Percentiles rank a stretch among this genome's conserved stretches.
Evolutionary conservation across 2,113 vertebrate species (phyloP).

Genomic region (Ophiodon elongatus): DNA sequence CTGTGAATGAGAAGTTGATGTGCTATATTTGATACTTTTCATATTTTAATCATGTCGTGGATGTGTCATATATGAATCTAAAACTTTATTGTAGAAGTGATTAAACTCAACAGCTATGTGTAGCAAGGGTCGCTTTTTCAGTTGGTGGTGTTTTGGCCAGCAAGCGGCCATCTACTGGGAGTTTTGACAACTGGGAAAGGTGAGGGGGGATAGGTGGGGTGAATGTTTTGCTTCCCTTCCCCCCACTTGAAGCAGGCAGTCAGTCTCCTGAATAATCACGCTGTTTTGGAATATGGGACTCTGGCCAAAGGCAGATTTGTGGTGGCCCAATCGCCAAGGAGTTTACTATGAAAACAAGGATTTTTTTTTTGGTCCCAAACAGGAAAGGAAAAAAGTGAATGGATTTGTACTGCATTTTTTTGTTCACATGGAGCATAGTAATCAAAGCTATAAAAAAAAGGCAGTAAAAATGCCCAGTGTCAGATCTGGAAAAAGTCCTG

Average conservation of each 20-base stretch:
- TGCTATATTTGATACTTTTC: background rate
- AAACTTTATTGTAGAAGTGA: background rate
- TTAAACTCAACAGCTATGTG: background rate
- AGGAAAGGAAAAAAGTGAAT: slow-evolving; percentile 2
- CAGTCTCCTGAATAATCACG: slow-evolving; percentile 59
- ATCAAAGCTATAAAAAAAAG: slow-evolving; percentile 13
- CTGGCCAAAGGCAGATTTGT: slow-evolving; percentile 55
- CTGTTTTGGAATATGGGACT: slow-evolving; percentile 68
- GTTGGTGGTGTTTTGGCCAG: slow-evolving; percentile 1
- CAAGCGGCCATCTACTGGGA: slow-evolving; percentile 15
- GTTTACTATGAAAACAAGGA: slow-evolving; percentile 16
- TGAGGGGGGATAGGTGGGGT: slow-evolving; percentile 19
- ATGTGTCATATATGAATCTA: background rate
- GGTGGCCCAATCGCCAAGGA: slow-evolving; percentile 10
- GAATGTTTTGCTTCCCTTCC: slow-evolving; percentile 63
- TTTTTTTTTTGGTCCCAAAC: slow-evolving; percentile 7
- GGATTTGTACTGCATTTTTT: slow-evolving; percentile 14
- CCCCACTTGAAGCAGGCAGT: slow-evolving; percentile 34
- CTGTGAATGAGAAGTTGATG: background rate
- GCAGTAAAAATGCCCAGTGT: background rate
- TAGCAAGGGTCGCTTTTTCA: background rate
- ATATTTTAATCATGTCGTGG: background rate
- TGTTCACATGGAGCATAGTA: background rate
- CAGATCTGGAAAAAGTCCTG: background rate
- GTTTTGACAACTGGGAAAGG: slow-evolving; percentile 71